Conservation (phyloP, 2,797 vertebrate genomes). For the Tachyglossus aculeatus region DNA sequence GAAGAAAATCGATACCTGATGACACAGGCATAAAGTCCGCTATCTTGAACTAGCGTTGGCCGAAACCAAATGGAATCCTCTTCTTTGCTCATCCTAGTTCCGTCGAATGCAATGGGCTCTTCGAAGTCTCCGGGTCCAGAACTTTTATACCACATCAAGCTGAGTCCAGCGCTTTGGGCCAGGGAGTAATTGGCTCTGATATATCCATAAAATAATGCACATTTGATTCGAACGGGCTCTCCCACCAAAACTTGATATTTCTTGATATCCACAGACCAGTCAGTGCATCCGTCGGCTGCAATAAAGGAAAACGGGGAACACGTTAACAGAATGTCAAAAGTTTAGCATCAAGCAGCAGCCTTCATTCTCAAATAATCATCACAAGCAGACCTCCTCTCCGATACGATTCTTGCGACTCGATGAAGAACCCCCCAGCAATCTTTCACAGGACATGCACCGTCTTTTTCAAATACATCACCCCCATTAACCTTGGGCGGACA, state of each 20-base stretch:
- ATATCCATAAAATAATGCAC: slow-evolving; percentile 98
- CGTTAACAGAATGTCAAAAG: slow-evolving; percentile 20
- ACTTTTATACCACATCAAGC: slow-evolving; percentile 99
- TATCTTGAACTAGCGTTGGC: slow-evolving; percentile 92
- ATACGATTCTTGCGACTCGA: too few relatives aligned
- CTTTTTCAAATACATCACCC: too few relatives aligned
- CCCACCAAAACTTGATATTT: slow-evolving; percentile 97
- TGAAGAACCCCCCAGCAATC: too few relatives aligned
- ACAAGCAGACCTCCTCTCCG: too few relatives aligned
- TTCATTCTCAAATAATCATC: too few relatives aligned
- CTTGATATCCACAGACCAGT: slow-evolving; percentile 99
- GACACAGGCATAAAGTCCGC: slow-evolving; percentile 95
- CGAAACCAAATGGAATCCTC: slow-evolving; percentile 99
- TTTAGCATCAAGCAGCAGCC: too few relatives aligned
- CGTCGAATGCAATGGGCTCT: slow-evolving; percentile 97
- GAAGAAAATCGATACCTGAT: slow-evolving; percentile 83
- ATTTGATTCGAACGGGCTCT: slow-evolving; percentile 98
- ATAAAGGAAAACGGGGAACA: slow-evolving; percentile 50
- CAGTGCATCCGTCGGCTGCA: slow-evolving; percentile 96
- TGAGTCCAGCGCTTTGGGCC: slow-evolving; percentile 95
- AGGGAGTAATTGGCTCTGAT: slow-evolving; percentile 98
- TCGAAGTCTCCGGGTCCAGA: slow-evolving; percentile 93
- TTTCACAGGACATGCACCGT: too few relatives aligned
- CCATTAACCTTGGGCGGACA: too few relatives aligned
- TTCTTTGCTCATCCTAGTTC: slow-evolving; percentile 96